Base-by-base conservation (phyloP, 2,888 invertebrate species). In the Hypercompe scribonia region DNA sequence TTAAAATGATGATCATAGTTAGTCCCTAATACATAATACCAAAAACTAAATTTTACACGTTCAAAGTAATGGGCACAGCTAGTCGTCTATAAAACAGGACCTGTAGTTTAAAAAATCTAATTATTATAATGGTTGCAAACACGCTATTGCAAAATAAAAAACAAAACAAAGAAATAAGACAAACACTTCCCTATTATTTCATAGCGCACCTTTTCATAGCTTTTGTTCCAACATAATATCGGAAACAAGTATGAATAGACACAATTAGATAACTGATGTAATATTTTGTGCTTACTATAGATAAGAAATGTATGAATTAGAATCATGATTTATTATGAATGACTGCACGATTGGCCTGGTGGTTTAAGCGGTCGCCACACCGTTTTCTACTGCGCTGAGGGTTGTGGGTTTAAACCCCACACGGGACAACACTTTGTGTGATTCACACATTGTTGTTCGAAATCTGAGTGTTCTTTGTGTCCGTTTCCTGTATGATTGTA, bases 261-360 rank as follows among this genome's bases (percentile, higher is more conserved):
- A 72, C 42, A 83, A 80, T 84, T 84, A 82, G 78, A 83, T 18
- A 5, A 2, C 34, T 83, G 82, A 84, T 70, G 76, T 75, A 72
- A 80, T 65, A 34, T 15, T 63, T 65, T 42, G 65, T 64, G 69
- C 63, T 39, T 65, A n/a, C n/a, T n/a, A n/a, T n/a, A n/a, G n/a
- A n/a, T n/a, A n/a, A n/a, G n/a, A n/a, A 50, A 50, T 8, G 24
- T 50, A 50, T 50, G 50, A 7, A 24, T 8, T 21, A 50, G 8
- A 50, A 46, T 3, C 8, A 50, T 24, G 5, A 50, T 1, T 7
- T 50, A 0, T 50, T 46, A 46, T 46, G n/a, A n/a, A n/a, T n/a
- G n/a, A n/a, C n/a, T n/a, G n/a, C n/a, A n/a, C n/a, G n/a, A n/a
- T n/a, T n/a, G n/a, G n/a, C n/a, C n/a, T n/a, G n/a, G n/a, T n/a